Evolutionary conservation across 2,797 vertebrate genomes (phyloP), one percentile per base, ranked within the genome.

Genomic region (Urophycis tenuis): DNA sequence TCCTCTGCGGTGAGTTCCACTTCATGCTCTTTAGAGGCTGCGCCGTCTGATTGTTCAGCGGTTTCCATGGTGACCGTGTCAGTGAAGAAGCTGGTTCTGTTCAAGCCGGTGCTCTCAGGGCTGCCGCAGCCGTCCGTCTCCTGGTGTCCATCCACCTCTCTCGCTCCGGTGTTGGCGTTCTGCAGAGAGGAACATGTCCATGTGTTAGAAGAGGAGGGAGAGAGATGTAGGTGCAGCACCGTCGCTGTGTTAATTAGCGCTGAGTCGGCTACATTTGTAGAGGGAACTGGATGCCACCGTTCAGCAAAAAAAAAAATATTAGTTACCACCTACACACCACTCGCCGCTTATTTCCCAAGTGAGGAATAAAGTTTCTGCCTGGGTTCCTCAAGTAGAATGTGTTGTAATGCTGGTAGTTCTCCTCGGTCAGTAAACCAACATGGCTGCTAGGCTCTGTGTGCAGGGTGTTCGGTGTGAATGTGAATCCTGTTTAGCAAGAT

Each of bases 11-110:
- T 71, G 36, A 85, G 84, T 80, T 91, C 89, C 86, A 83, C 89
- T 88, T 92, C 89, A 85, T 83, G 85, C 79, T 91, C 89, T 78
- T 80, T 79, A 78, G 80, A 74, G 49, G 81, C 88, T 72, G 77
- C 87, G 75, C 76, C 81, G 80, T 83, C 81, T 83, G 87, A 90
- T 90, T 91, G 91, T 90, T 93, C 91, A 79, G 83, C 83, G 73
- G 92, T 94, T 91, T 94, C 93, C 93, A 95, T 94, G 88, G 93
- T 87, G 89, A 94, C 86, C 19, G 86, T 79, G 76, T 89, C 83
- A 67, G 81, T 78, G 80, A 84, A 79, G 77, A 84, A 89, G 77
- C 84, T 80, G 64, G 39, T 81, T 77, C 90, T 78, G 81, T 84
- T 78, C 83, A 83, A 74, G 84, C 83, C 88, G 82, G 85, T 87